A percentile compares a stretch with the other conserved stretches of the same genome.
Conservation (phyloP, 2,888 invertebrate genomes). For the Coenonympha arcania region DNA sequence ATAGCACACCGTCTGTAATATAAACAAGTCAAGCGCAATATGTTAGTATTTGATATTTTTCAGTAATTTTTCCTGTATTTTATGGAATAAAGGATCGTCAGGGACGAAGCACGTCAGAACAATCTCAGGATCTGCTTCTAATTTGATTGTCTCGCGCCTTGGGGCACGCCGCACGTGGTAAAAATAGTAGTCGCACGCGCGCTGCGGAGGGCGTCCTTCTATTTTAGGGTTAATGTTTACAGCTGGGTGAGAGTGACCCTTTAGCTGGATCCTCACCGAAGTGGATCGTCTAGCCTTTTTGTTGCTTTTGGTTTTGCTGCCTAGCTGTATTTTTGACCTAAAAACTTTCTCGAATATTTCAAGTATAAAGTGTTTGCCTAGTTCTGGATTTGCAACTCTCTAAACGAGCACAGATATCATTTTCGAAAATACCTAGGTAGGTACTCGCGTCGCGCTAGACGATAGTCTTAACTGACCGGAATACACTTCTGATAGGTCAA, state of each 20-base stretch:
- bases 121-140: conserved; percentile 33
- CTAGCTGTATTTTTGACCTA: too few species aligned
- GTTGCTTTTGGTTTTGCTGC: too few species aligned
- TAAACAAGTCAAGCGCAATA: background rate
- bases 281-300: too few species aligned
- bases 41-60: conserved; percentile 4
- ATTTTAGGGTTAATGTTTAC: conserved; percentile 49
- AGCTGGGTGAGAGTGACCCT: conserved; percentile 1
- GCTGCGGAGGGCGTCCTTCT: conserved; percentile 55
- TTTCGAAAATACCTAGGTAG: too few species aligned
- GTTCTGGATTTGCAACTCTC: too few species aligned
- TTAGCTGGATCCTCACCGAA: too few species aligned
- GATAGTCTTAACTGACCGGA: too few species aligned
- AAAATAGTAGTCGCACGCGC: conserved; percentile 52
- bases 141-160: conserved; percentile 44
- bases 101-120: conserved; percentile 34
- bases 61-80: background rate
- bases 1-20: background rate
- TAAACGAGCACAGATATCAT: too few species aligned
- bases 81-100: conserved; percentile 7
- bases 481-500: too few species aligned
- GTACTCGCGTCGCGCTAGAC: too few species aligned
- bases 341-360: too few species aligned
- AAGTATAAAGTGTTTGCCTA: too few species aligned
- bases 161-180: conserved; percentile 41